Conservation (phyloP, 2,113 vertebrate species). For the Xenopus laevis region DNA sequence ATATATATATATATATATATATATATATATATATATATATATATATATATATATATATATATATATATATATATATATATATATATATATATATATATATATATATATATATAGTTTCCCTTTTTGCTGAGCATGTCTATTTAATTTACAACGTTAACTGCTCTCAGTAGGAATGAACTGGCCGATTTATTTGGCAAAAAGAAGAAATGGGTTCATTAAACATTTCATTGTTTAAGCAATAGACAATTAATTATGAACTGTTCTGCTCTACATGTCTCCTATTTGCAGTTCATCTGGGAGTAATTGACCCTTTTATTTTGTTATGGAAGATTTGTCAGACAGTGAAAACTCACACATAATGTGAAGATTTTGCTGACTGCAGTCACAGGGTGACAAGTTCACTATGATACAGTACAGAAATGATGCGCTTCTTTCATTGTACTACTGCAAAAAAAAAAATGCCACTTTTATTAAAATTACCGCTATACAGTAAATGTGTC, state of each 20-base stretch:
- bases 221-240: slow-evolving; percentile 36
- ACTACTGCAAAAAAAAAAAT: too few relatives aligned
- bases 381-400: not conserved
- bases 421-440: too few relatives aligned
- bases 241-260: slow-evolving; percentile 39
- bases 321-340: slow-evolving; percentile 28
- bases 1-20: too few relatives aligned
- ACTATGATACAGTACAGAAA: too few relatives aligned
- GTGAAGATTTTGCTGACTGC: slow-evolving; percentile 19
- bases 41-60: not conserved
- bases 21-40: not conserved
- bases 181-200: slow-evolving; percentile 34
- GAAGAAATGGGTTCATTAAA: slow-evolving; percentile 36
- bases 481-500: too few relatives aligned
- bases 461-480: too few relatives aligned
- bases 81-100: not conserved
- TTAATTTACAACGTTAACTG: slow-evolving; percentile 29
- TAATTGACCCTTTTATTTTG: slow-evolving; percentile 35
- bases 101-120: too few relatives aligned
- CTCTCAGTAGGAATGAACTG: slow-evolving; percentile 22
- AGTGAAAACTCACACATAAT: not conserved
- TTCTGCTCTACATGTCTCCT: slow-evolving; percentile 38
- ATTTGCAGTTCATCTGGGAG: slow-evolving; percentile 38
- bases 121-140: slow-evolving; percentile 6
- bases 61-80: not conserved